phyloP scores from a whole-genome alignment of 2,888 invertebrate species.

The Actias luna region DNA sequence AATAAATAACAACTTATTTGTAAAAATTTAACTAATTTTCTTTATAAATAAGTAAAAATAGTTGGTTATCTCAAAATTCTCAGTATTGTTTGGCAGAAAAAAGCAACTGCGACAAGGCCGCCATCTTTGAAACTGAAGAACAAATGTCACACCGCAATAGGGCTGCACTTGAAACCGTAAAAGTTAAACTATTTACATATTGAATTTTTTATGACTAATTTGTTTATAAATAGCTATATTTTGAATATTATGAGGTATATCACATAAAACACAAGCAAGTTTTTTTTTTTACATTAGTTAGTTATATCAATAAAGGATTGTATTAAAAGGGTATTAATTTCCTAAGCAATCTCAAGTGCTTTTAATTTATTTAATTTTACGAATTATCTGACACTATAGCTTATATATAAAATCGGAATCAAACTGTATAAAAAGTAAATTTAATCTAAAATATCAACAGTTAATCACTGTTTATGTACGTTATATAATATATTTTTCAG shows the following conservation, averaged over 20 bases:
- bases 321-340: neutral
- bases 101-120: conserved; percentile 79
- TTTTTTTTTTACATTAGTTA: too few relatives aligned
- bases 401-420: neutral
- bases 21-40: conserved; percentile 41
- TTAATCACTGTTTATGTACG: too few relatives aligned
- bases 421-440: neutral
- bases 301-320: neutral
- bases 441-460: neutral
- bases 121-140: conserved; percentile 76
- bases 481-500: neutral
- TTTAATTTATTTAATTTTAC: neutral
- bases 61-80: conserved; percentile 66
- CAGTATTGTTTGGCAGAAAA: conserved; percentile 77
- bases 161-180: conserved; percentile 22
- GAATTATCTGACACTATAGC: neutral
- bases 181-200: neutral
- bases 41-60: conserved; percentile 55
- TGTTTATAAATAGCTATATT: neutral
- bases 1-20: conserved; percentile 44
- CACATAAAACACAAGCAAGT: neutral
- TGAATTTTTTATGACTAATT: neutral
- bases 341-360: neutral
- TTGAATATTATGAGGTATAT: neutral
- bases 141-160: conserved; percentile 44